A percentile compares a stretch with the other conserved stretches of the same genome.
These are phyloP conservation scores for Apocrypta bakeri DNA, from an alignment of 1,140 invertebrate genomes.

Conservation along the genomic window DNA sequence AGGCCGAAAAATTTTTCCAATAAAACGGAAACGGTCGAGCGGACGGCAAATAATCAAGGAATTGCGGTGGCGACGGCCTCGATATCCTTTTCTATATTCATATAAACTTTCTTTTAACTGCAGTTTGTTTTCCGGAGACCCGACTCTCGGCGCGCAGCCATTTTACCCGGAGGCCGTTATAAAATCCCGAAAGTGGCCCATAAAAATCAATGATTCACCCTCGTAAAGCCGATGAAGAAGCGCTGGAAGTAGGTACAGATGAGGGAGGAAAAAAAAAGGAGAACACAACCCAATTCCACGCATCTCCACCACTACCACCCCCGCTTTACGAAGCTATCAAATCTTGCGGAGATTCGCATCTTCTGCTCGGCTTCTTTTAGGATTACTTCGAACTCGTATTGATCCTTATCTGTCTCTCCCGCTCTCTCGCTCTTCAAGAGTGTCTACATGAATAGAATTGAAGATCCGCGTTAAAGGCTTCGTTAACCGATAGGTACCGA, in stretches of 20 bases:
- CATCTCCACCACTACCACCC: background rate
- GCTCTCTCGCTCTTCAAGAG: background rate
- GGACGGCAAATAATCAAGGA: conserved; percentile 32
- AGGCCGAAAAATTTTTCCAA: conserved; percentile 15
- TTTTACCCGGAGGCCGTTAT: conserved; percentile 7
- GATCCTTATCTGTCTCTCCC: background rate
- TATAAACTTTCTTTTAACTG: conserved; percentile 36
- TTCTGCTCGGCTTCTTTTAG: background rate
- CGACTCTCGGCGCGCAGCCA: background rate
- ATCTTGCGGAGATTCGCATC: conserved; percentile 1
- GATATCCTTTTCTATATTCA: conserved; percentile 17
- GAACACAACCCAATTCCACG: conserved; percentile 13
- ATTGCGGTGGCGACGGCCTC: background rate
- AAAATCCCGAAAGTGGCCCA: conserved; percentile 35
- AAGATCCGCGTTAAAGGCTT: conserved; percentile 21
- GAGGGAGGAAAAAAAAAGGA: background rate
- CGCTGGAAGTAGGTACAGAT: background rate
- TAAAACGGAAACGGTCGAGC: conserved; percentile 33
- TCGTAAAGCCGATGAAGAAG: conserved; percentile 24
- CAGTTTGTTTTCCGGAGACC: conserved; percentile 16
- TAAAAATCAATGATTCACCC: conserved; percentile 39
- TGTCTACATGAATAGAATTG: background rate
- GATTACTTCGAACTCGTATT: background rate
- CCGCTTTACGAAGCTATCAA: background rate
- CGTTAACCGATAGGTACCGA: conserved; percentile 13